Evolutionary conservation across 2,888 invertebrate species (phyloP).

Genomic region (Plebejus anna): DNA sequence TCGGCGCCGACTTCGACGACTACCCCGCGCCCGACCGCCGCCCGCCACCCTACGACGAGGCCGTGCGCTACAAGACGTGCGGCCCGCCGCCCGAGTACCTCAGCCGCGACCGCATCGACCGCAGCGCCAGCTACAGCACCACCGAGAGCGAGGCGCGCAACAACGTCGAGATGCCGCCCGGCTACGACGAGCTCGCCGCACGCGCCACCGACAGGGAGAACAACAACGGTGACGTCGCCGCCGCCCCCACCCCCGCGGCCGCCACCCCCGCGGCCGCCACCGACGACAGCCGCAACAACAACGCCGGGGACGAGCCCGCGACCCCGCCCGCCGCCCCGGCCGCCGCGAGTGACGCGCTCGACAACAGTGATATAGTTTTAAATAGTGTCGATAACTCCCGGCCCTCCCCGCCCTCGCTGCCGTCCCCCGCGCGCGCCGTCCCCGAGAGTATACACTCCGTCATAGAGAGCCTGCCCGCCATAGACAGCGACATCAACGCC

Average conservation of each 20-base stretch:
- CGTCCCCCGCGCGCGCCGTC: conserved; percentile 14
- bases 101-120: conserved; percentile 54
- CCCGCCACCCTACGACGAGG: conserved; percentile 68
- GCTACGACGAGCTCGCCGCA: conserved; percentile 59
- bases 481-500: conserved; percentile 66
- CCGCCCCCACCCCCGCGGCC: neutral
- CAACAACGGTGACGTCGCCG: conserved; percentile 24
- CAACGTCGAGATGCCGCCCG: conserved; percentile 66
- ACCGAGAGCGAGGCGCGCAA: conserved; percentile 54
- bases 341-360: neutral
- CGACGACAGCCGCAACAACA: conserved; percentile 23
- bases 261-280: neutral
- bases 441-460: conserved; percentile 52
- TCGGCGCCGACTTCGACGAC: conserved; percentile 67
- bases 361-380: conserved; percentile 33
- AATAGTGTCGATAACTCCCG: neutral
- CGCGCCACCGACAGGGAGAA: conserved; percentile 37
- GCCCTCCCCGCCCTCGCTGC: neutral
- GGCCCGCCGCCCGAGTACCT: conserved; percentile 73
- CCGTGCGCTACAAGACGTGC: conserved; percentile 60
- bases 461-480: conserved; percentile 67
- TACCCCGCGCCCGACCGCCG: conserved; percentile 51
- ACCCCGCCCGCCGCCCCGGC: neutral
- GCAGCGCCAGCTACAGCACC: conserved; percentile 31
- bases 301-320: neutral